phyloP scores from a whole-genome alignment of 2,888 invertebrate genomes.

The Eupithecia insigniata region DNA sequence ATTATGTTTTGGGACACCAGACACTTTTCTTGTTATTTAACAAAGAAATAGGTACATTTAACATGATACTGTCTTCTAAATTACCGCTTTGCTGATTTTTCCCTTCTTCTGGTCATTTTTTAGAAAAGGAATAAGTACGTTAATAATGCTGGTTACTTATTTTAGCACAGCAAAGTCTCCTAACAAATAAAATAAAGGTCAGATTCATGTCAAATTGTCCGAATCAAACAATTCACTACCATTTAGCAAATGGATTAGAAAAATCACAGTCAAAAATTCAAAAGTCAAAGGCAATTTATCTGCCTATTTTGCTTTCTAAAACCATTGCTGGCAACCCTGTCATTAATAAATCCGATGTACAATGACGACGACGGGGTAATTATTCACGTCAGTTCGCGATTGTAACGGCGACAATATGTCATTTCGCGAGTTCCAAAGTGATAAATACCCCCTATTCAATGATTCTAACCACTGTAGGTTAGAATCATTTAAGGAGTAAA shows the following conservation, averaged over 20 bases:
- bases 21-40: background rate
- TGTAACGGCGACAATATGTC: slow-evolving; percentile 39
- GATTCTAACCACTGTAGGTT: too few relatives aligned
- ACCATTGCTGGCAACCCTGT: slow-evolving; percentile 15
- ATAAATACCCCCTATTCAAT: too few relatives aligned
- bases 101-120: background rate
- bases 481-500: slow-evolving; percentile 7
- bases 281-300: slow-evolving; percentile 8
- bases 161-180: background rate
- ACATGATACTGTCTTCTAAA: background rate
- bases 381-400: slow-evolving; percentile 36
- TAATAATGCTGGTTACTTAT: background rate
- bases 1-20: background rate
- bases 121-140: background rate
- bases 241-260: background rate
- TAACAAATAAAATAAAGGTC: background rate
- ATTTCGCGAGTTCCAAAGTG: slow-evolving; percentile 22
- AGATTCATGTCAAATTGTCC: background rate
- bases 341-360: slow-evolving; percentile 40
- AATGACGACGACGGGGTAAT: slow-evolving; percentile 39
- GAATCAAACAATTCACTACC: background rate
- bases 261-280: slow-evolving; percentile 1
- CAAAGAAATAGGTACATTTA: background rate
- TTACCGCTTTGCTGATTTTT: background rate
- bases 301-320: slow-evolving; percentile 20